Conservation (phyloP, 2,888 invertebrate genomes). For the Agrochola circellaris region DNA sequence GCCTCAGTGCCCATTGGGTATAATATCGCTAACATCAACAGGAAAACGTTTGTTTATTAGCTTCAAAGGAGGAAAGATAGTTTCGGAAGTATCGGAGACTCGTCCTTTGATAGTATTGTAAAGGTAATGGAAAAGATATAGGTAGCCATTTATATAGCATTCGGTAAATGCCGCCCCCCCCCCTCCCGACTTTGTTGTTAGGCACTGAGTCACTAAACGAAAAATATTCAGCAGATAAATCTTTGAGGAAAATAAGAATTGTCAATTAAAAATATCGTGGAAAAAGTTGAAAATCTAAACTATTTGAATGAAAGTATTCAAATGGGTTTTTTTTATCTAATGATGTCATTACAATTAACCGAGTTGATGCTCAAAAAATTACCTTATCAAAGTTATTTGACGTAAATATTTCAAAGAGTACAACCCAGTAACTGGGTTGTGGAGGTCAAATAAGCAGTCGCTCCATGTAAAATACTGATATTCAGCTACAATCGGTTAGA, state of each 20-base stretch:
- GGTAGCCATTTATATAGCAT: neutral
- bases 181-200: neutral
- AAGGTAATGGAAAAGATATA: conserved; percentile 13
- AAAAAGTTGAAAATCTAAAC: neutral
- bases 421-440: neutral
- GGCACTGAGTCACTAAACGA: no score
- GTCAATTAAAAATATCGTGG: neutral
- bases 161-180: neutral
- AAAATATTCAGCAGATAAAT: neutral
- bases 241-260: neutral
- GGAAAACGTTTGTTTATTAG: conserved; percentile 38
- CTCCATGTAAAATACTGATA: neutral
- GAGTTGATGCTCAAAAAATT: neutral
- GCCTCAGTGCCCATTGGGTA: neutral
- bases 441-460: neutral
- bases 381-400: neutral
- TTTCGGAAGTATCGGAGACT: conserved; percentile 21
- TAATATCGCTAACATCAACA: conserved; percentile 30
- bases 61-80: conserved; percentile 25
- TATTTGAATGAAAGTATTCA: neutral
- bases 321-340: neutral
- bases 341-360: neutral
- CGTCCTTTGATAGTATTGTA: conserved; percentile 34
- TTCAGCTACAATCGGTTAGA: neutral
- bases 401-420: neutral